Evolutionary conservation across 1,140 invertebrate genomes (phyloP).

Genomic region (Bactericera cockerelli): DNA sequence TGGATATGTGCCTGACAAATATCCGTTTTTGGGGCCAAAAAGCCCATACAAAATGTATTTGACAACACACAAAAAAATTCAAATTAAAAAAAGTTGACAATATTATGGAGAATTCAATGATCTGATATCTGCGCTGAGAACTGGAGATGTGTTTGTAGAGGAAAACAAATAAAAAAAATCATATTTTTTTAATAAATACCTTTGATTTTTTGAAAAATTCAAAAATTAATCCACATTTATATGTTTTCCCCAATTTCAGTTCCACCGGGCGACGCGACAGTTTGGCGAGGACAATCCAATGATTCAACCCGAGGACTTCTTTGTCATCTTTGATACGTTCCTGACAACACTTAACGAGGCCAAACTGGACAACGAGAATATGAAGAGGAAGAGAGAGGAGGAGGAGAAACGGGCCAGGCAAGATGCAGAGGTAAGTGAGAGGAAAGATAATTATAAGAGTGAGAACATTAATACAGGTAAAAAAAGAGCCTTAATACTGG

Average conservation of each 20-base stretch:
- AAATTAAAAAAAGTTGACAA: too few relatives aligned
- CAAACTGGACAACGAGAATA: conserved; percentile 72
- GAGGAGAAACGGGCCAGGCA: conserved; percentile 80
- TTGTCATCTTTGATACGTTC: conserved; percentile 86
- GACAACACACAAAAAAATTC: too few relatives aligned
- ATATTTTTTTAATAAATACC: too few relatives aligned
- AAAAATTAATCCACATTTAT: too few relatives aligned
- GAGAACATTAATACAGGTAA: neutral
- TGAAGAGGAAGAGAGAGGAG: conserved; percentile 67
- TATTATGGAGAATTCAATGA: conserved; percentile 97
- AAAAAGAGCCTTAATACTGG: neutral
- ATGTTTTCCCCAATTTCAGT: too few relatives aligned
- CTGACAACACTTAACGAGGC: conserved; percentile 72
- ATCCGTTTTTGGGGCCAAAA: too few relatives aligned
- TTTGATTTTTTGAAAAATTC: too few relatives aligned
- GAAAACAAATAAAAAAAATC: too few relatives aligned
- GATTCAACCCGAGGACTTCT: conserved; percentile 88
- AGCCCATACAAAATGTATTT: too few relatives aligned
- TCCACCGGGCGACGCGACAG: conserved; percentile 66
- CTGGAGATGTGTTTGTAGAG: conserved; percentile 93
- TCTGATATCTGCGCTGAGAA: conserved; percentile 84
- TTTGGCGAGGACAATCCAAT: conserved; percentile 82
- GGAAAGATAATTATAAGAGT: too few relatives aligned
- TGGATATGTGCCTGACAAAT: too few relatives aligned
- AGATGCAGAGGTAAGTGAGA: conserved; percentile 71